A percentile compares a stretch with the other conserved stretches of the same genome.
These are phyloP conservation scores for Hestina assimilis DNA, from an alignment of 1,140 invertebrate species.

Conservation along the genomic window DNA sequence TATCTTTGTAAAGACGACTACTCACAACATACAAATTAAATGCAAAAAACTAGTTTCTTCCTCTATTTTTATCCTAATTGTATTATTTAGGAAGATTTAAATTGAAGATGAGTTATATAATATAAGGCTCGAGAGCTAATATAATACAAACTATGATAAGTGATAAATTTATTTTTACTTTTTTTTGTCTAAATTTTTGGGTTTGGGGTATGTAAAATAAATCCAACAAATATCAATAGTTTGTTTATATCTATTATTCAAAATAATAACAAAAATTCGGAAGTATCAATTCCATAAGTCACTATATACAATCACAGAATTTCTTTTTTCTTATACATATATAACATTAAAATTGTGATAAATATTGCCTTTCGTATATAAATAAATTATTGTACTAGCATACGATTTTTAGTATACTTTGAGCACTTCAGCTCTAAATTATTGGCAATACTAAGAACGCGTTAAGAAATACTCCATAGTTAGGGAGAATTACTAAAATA, in stretches of 20 bases:
- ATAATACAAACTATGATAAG: too few relatives aligned
- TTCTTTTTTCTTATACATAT: conserved; percentile 5
- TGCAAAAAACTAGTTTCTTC: conserved; percentile 1
- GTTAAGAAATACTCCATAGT: too few relatives aligned
- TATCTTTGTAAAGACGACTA: too few relatives aligned
- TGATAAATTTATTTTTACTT: too few relatives aligned
- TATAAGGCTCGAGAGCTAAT: too few relatives aligned
- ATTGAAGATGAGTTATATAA: not conserved
- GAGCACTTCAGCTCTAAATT: too few relatives aligned
- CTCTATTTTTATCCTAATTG: not conserved
- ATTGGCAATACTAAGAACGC: too few relatives aligned
- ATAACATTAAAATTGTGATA: conserved; percentile 12
- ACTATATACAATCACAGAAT: conserved; percentile 23
- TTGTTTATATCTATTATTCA: conserved; percentile 15
- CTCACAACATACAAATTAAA: conserved; percentile 6
- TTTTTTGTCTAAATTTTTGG: too few relatives aligned
- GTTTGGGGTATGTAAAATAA: conserved; percentile 11
- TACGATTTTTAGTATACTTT: not conserved
- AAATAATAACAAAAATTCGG: conserved; percentile 5
- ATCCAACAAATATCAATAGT: conserved; percentile 3
- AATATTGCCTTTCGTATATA: conserved; percentile 18
- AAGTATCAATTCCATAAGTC: conserved; percentile 18
- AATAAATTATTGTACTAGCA: conserved; percentile 27
- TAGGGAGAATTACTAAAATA: not conserved
- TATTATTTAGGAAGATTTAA: not conserved